Conservation (phyloP, 1,140 invertebrate genomes). For the Metaphire vulgaris region DNA sequence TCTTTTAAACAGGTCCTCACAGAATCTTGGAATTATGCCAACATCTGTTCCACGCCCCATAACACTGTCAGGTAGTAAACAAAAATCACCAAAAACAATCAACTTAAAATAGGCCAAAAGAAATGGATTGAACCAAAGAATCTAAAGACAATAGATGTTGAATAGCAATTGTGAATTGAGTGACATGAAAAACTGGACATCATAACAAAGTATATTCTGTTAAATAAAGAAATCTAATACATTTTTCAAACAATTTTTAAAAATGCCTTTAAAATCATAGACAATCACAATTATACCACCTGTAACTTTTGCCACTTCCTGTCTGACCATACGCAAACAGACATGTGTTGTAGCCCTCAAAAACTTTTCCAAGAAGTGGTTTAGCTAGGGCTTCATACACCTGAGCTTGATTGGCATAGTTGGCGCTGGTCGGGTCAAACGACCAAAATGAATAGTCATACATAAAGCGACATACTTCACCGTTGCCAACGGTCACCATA, state of each 20-base stretch:
- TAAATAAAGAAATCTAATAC: no score
- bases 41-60: slow-evolving; percentile 45
- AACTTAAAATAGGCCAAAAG: no score
- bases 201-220: no score
- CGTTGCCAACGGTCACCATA: slow-evolving; percentile 51
- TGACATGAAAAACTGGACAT: no score
- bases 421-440: slow-evolving; percentile 37
- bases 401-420: slow-evolving; percentile 44
- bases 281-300: no score
- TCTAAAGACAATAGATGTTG: no score
- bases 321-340: slow-evolving; percentile 95
- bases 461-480: slow-evolving; percentile 55
- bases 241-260: no score
- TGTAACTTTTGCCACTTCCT: slow-evolving; percentile 81
- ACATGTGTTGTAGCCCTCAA: slow-evolving; percentile 52
- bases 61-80: no score
- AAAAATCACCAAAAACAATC: no score
- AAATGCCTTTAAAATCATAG: no score
- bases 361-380: slow-evolving; percentile 47
- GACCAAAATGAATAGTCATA: slow-evolving; percentile 63
- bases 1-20: slow-evolving; percentile 46
- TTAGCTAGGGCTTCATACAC: slow-evolving; percentile 47
- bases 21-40: slow-evolving; percentile 50
- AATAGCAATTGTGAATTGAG: no score
- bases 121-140: no score